Percentiles rank a stretch among this genome's conserved stretches.
These are phyloP conservation scores for Drosophila ficusphila DNA, from an alignment of 1,140 invertebrate genomes.

Conservation along the genomic window DNA sequence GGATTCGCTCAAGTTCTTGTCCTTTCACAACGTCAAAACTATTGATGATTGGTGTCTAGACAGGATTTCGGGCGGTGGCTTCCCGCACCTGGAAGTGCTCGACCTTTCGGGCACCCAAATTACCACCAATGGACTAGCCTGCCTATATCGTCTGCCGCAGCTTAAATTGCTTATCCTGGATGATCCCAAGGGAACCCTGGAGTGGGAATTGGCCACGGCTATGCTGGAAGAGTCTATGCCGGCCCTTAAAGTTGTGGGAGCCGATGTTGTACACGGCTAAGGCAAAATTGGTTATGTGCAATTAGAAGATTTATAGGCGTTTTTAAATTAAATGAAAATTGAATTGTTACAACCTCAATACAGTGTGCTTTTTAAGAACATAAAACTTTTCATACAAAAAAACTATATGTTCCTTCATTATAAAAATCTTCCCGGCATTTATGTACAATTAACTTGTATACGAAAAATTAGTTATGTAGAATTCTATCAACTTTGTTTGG, in stretches of 20 bases:
- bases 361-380: background rate
- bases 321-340: conserved; percentile 18
- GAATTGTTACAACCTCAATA: conserved; percentile 6
- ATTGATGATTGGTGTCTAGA: conserved; percentile 93
- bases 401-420: background rate
- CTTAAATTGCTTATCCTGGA: conserved; percentile 86
- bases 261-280: conserved; percentile 55
- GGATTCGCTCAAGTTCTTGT: conserved; percentile 87
- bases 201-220: conserved; percentile 86
- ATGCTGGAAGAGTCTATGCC: conserved; percentile 86
- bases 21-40: conserved; percentile 86
- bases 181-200: conserved; percentile 84
- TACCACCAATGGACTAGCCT: conserved; percentile 87
- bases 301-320: background rate
- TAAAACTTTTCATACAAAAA: too few species aligned
- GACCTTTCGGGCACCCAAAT: conserved; percentile 90
- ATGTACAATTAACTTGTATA: conserved; percentile 10
- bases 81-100: conserved; percentile 88
- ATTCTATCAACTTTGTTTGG: conserved; percentile 28
- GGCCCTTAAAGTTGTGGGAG: conserved; percentile 70
- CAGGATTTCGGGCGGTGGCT: conserved; percentile 86
- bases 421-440: background rate
- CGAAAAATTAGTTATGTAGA: background rate
- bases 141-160: conserved; percentile 86
- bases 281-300: conserved; percentile 26